These are phyloP conservation scores for Eretmochelys imbricata DNA, from an alignment of 2,113 vertebrate genomes.

Conservation along the genomic window DNA sequence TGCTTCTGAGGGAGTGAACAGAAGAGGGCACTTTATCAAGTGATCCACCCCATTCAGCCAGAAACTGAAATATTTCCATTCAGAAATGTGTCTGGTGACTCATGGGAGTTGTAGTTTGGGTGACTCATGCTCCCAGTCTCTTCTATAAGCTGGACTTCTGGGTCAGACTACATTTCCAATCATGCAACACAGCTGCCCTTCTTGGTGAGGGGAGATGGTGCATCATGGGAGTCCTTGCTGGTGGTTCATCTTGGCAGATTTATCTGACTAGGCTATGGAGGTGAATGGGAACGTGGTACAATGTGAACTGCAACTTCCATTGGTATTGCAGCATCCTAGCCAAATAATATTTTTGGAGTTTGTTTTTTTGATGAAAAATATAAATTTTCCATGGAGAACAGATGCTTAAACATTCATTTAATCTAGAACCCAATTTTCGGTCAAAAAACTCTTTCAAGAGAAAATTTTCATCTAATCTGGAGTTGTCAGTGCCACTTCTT, in stretches of 20 bases:
- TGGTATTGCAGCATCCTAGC: not conserved
- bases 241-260: not conserved
- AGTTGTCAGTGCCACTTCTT: not conserved
- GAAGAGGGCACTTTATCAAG: not conserved
- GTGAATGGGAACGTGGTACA: not conserved
- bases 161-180: not conserved
- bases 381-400: not conserved
- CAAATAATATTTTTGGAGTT: not conserved
- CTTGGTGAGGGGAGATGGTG: not conserved
- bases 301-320: not conserved
- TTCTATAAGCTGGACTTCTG: not conserved
- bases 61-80: not conserved
- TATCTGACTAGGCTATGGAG: not conserved
- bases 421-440: not conserved
- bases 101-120: not conserved
- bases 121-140: not conserved
- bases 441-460: not conserved
- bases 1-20: not conserved
- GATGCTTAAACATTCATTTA: not conserved
- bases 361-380: not conserved
- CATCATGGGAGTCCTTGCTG: not conserved
- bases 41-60: not conserved
- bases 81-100: not conserved
- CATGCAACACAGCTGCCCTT: not conserved
- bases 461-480: fast-evolving